These are phyloP conservation scores for Epinephelus moara DNA, from an alignment of 2,113 vertebrate genomes.

Conservation along the genomic window DNA sequence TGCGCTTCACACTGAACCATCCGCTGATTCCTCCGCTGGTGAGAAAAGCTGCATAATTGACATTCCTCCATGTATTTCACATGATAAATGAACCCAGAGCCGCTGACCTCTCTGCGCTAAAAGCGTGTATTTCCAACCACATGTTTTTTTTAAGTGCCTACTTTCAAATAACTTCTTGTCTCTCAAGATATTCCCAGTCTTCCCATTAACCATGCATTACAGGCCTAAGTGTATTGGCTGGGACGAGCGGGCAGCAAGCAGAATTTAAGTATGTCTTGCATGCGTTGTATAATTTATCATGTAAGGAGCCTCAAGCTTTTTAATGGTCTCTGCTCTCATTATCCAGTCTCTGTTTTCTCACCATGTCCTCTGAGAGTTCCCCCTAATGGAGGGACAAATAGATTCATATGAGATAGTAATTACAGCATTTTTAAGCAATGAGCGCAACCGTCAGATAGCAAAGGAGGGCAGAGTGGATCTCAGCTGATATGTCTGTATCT, in stretches of 20 bases:
- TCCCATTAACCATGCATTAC: constrained; percentile 81
- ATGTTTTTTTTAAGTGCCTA: constrained; percentile 48
- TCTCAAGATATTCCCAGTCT: constrained; percentile 70
- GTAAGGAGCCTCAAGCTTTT: constrained; percentile 75
- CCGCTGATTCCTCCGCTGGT: not conserved
- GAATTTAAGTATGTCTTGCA: constrained; percentile 76
- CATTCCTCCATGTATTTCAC: constrained; percentile 31
- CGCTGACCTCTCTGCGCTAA: constrained; percentile 37
- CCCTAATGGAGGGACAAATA: constrained; percentile 80
- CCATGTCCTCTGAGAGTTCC: constrained; percentile 66
- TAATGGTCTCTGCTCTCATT: constrained; percentile 80
- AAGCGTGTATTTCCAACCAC: constrained; percentile 53
- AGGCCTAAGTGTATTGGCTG: constrained; percentile 74
- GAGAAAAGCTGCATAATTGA: constrained; percentile 38
- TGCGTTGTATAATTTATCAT: constrained; percentile 80
- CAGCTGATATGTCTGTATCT: constrained; percentile 9
- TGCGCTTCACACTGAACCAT: constrained; percentile 14
- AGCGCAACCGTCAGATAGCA: constrained; percentile 45
- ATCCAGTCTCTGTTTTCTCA: constrained; percentile 75
- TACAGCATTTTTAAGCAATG: constrained; percentile 69
- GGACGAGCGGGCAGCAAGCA: constrained; percentile 65
- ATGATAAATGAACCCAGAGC: constrained; percentile 58
- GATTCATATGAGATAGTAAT: constrained; percentile 76
- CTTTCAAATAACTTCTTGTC: constrained; percentile 62
- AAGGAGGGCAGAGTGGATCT: constrained; percentile 18